Evolutionary conservation across 2,113 vertebrate species (phyloP).

Genomic region (Rafetus swinhoei): DNA sequence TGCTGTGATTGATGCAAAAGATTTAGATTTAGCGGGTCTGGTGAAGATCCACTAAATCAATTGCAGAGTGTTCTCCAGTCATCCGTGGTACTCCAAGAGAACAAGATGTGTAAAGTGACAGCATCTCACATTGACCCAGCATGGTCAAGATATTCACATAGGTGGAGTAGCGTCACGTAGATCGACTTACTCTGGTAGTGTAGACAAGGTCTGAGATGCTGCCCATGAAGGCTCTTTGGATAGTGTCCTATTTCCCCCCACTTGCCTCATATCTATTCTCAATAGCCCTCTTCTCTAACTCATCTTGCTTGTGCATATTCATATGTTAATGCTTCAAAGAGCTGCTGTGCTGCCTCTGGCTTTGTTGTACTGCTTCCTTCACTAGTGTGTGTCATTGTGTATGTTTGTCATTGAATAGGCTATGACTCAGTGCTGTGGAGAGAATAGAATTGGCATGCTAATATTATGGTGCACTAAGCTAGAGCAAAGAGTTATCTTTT

Average conservation of each 20-base stretch:
- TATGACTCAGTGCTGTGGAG: rapidly evolving
- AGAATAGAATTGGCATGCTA: background rate
- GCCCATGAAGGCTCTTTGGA: rapidly evolving
- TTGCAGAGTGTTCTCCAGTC: too few species aligned
- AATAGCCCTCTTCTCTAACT: rapidly evolving
- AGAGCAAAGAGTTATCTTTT: background rate
- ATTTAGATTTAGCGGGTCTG: too few species aligned
- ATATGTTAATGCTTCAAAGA: background rate
- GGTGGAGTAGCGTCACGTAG: too few species aligned
- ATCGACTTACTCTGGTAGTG: too few species aligned
- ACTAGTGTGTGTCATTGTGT: background rate
- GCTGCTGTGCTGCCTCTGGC: background rate
- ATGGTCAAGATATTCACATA: too few species aligned
- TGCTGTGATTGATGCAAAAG: too few species aligned
- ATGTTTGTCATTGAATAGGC: background rate
- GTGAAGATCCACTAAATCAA: too few species aligned
- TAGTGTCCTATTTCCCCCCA: background rate
- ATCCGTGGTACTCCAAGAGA: too few species aligned
- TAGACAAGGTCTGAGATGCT: too few species aligned
- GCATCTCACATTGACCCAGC: too few species aligned
- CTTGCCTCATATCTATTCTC: background rate
- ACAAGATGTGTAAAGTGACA: too few species aligned
- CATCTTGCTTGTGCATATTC: rapidly evolving
- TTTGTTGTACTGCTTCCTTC: background rate
- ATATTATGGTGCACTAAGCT: background rate